phyloP scores from a whole-genome alignment of 1,140 invertebrate genomes.

The Bradynema listronoti region DNA sequence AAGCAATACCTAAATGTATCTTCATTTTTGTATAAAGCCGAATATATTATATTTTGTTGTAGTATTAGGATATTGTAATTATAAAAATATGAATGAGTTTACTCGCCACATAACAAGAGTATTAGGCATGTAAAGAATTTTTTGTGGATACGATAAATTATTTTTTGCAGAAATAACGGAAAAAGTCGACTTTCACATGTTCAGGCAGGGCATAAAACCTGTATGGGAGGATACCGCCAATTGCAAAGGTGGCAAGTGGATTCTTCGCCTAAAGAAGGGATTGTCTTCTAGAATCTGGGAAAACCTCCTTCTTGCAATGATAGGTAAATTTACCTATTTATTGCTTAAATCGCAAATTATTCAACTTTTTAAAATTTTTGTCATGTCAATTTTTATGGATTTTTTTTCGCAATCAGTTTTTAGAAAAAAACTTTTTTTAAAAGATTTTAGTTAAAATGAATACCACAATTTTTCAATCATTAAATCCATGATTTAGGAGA shows the following conservation, averaged over 20 bases:
- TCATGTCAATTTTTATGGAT: not conserved
- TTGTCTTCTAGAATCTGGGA: slow-evolving; percentile 94
- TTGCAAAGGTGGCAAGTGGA: slow-evolving; percentile 91
- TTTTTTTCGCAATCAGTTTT: no score
- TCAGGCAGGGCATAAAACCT: slow-evolving; percentile 94
- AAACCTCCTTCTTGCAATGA: slow-evolving; percentile 91
- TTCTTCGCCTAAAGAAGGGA: slow-evolving; percentile 85
- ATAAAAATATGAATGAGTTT: no score
- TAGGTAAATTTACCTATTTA: slow-evolving; percentile 57
- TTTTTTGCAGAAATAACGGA: slow-evolving; percentile 75
- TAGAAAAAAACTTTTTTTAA: slow-evolving; percentile 2
- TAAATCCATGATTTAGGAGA: slow-evolving; percentile 67
- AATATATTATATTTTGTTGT: no score
- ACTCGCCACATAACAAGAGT: no score
- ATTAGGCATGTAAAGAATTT: no score
- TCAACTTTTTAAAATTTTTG: not conserved
- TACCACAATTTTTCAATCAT: not conserved
- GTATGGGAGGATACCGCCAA: slow-evolving; percentile 97
- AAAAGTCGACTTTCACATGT: slow-evolving; percentile 89
- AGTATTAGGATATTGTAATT: no score
- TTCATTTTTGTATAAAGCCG: no score
- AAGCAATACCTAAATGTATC: no score
- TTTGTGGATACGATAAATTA: no score
- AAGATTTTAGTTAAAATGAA: not conserved
- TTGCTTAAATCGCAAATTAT: slow-evolving; percentile 15